Percentiles rank a stretch among this genome's conserved stretches.
phyloP scores from a whole-genome alignment of 2,797 vertebrate species.

The Dipus sagitta region DNA sequence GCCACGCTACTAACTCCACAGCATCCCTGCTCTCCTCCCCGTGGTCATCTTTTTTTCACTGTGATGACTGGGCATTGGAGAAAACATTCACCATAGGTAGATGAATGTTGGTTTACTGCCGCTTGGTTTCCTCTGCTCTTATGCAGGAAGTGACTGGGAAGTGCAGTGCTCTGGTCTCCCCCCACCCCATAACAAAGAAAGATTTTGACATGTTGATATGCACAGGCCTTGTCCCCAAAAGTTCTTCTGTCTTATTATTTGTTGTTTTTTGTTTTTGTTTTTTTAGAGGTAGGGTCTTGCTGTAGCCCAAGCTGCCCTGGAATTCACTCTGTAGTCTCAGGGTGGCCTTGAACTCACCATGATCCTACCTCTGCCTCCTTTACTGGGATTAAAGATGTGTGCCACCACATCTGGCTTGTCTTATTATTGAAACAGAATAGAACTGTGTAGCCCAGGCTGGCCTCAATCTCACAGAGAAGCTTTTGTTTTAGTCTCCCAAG shows the following conservation, averaged over 20 bases:
- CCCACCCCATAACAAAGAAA: not conserved
- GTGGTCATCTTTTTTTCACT: not conserved
- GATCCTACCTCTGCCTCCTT: not conserved
- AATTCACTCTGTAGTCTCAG: not conserved
- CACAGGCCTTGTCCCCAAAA: not conserved
- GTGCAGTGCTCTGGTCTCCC: not conserved
- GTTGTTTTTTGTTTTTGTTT: not conserved
- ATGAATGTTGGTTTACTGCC: constrained; percentile 15
- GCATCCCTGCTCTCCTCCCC: not conserved
- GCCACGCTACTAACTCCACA: too few relatives aligned
- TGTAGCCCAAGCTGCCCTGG: not conserved
- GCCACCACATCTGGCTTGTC: too few relatives aligned
- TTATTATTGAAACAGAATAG: not conserved
- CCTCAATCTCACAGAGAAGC: too few relatives aligned
- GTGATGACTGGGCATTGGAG: not conserved
- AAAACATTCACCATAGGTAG: not conserved
- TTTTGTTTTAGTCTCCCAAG: too few relatives aligned
- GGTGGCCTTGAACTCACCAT: too few relatives aligned
- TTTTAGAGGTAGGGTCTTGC: not conserved
- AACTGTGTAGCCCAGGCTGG: not conserved
- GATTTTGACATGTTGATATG: not conserved
- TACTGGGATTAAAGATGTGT: too few relatives aligned
- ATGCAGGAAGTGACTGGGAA: not conserved
- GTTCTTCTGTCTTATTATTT: not conserved
- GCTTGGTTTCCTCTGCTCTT: not conserved